These are phyloP conservation scores for Lingula anatina DNA, from an alignment of 2,888 invertebrate genomes.

Conservation along the genomic window DNA sequence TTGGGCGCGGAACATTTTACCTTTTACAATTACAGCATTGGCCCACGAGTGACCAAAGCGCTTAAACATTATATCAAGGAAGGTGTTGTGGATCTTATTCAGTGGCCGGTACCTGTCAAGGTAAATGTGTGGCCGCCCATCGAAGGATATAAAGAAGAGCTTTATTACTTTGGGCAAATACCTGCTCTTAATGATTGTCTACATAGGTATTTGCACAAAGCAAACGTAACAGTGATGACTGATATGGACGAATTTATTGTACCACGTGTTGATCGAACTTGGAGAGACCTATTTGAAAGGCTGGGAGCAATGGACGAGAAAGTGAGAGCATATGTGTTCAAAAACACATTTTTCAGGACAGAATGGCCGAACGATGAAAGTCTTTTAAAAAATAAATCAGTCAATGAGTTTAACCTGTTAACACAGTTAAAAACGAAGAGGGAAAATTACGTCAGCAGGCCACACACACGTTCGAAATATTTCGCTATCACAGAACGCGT, in stretches of 20 bases:
- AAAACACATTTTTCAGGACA: too few species aligned
- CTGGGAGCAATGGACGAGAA: too few species aligned
- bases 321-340: too few species aligned
- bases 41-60: background rate
- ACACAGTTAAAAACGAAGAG: too few species aligned
- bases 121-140: background rate
- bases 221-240: background rate
- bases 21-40: background rate
- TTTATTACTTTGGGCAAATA: constrained; percentile 2
- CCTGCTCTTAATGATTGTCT: constrained; percentile 1
- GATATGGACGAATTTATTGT: constrained; percentile 1
- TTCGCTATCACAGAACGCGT: too few species aligned
- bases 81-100: constrained; percentile 1
- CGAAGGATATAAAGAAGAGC: background rate
- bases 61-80: background rate
- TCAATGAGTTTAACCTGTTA: too few species aligned
- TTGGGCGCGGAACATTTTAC: background rate
- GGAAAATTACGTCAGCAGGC: too few species aligned
- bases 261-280: background rate
- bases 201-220: background rate
- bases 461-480: too few species aligned
- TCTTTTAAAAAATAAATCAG: too few species aligned
- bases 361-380: too few species aligned
- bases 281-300: background rate
- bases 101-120: background rate